phyloP scores from a whole-genome alignment of 2,797 vertebrate species.

The Manis pentadactyla region DNA sequence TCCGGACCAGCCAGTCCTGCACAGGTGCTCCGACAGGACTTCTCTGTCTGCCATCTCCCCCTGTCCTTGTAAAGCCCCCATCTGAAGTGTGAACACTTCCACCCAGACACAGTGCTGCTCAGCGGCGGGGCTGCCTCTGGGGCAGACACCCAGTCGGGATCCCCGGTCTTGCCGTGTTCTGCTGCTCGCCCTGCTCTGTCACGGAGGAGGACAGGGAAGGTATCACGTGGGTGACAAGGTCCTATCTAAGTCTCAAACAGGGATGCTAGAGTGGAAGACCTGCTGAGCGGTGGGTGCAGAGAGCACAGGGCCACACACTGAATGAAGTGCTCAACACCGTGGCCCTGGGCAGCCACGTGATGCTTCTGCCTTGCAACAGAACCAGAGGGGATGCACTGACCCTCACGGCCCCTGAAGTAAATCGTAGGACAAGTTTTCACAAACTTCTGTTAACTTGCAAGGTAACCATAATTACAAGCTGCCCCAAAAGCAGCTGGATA shows the following conservation, averaged over 20 bases:
- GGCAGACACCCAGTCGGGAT: background rate
- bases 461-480: background rate
- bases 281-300: background rate
- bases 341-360: too few relatives aligned
- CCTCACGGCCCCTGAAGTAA: background rate
- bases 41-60: background rate
- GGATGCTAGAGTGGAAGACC: background rate
- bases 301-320: rapidly evolving
- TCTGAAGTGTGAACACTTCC: background rate
- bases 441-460: background rate
- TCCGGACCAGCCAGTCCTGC: too few relatives aligned
- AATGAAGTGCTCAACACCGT: too few relatives aligned
- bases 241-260: rapidly evolving
- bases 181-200: too few relatives aligned
- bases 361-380: too few relatives aligned
- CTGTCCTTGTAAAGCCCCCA: background rate
- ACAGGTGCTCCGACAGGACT: background rate
- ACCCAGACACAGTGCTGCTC: background rate
- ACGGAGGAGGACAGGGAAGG: rapidly evolving
- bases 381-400: background rate
- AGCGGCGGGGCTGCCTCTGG: background rate
- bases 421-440: background rate
- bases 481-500: background rate
- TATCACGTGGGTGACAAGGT: background rate
- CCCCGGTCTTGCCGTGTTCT: background rate